Percentiles rank a stretch among this genome's conserved stretches.
These are phyloP conservation scores for Osmerus mordax DNA, from an alignment of 2,113 vertebrate genomes.

Conservation along the genomic window DNA sequence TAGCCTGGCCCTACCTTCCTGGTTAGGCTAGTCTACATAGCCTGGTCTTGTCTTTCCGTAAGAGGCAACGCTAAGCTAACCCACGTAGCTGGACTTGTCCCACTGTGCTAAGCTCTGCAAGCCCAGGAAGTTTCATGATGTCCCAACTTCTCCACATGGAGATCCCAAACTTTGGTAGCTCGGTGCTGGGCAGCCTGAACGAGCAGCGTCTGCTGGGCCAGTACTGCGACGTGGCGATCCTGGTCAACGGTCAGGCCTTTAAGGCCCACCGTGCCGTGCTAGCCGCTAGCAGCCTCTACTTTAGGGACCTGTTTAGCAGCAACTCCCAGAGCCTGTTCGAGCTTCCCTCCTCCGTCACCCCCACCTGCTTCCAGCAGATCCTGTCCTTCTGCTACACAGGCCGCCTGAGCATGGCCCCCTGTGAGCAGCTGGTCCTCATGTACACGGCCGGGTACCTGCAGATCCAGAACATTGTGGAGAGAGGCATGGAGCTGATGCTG, in stretches of 20 bases:
- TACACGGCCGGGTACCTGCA: slow-evolving; percentile 98
- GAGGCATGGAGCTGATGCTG: slow-evolving; percentile 95
- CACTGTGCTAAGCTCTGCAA: not conserved
- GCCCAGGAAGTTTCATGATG: slow-evolving; percentile 66
- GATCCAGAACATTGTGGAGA: slow-evolving; percentile 97
- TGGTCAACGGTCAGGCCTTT: slow-evolving; percentile 95
- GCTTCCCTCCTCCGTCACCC: slow-evolving; percentile 89
- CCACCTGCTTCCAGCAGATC: slow-evolving; percentile 94
- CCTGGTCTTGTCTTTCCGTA: too few relatives aligned
- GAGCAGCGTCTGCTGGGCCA: slow-evolving; percentile 93
- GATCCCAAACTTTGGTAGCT: slow-evolving; percentile 95
- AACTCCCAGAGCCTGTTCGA: slow-evolving; percentile 85
- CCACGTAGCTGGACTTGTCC: slow-evolving; percentile 32
- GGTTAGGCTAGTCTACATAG: too few relatives aligned
- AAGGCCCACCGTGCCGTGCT: slow-evolving; percentile 92
- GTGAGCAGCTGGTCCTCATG: slow-evolving; percentile 98
- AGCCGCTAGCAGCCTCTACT: slow-evolving; percentile 93
- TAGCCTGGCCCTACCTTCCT: too few relatives aligned
- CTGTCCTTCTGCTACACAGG: slow-evolving; percentile 97
- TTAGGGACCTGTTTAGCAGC: slow-evolving; percentile 91
- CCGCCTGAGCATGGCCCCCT: slow-evolving; percentile 90
- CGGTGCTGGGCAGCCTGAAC: slow-evolving; percentile 90
- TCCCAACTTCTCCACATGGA: slow-evolving; percentile 91
- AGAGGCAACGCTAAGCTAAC: too few relatives aligned
- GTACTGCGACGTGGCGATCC: slow-evolving; percentile 95